Percentiles rank a stretch among this genome's conserved stretches.
Evolutionary conservation across 2,888 invertebrate species (phyloP).

Genomic region (Netelia virgata): DNA sequence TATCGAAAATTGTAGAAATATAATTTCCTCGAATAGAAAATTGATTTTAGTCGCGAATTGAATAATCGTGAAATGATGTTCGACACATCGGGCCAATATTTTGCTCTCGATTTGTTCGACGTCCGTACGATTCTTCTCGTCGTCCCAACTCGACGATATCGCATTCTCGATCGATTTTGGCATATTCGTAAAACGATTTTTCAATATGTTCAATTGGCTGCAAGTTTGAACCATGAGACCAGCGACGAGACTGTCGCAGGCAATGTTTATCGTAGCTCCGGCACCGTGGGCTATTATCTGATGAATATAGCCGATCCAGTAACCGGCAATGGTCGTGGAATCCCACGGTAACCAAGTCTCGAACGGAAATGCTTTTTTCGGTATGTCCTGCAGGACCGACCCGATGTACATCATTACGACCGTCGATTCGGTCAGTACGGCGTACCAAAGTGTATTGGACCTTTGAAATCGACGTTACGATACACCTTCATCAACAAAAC

Average conservation of each 20-base stretch:
- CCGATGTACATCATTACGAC: slow-evolving; percentile 11
- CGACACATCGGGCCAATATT: slow-evolving; percentile 42
- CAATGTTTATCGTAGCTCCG: slow-evolving; percentile 59
- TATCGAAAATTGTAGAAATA: slow-evolving; percentile 67
- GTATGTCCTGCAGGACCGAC: slow-evolving; percentile 42
- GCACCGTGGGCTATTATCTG: slow-evolving; percentile 47
- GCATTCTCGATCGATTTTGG: background rate
- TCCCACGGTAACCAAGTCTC: slow-evolving; percentile 58
- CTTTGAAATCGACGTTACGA: slow-evolving; percentile 17
- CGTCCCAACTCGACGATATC: background rate
- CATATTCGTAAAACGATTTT: background rate
- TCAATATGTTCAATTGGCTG: slow-evolving; percentile 68
- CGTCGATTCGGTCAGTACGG: slow-evolving; percentile 14
- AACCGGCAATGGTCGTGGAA: slow-evolving; percentile 14
- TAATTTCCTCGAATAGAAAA: slow-evolving; percentile 63
- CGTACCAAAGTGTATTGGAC: slow-evolving; percentile 33
- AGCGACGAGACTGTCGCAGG: slow-evolving; percentile 70
- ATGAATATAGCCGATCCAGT: slow-evolving; percentile 62
- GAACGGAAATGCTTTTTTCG: slow-evolving; percentile 56
- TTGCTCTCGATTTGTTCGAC: background rate
- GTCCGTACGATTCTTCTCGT: background rate
- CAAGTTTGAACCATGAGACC: slow-evolving; percentile 70
- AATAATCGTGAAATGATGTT: slow-evolving; percentile 63
- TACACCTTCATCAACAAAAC: background rate
- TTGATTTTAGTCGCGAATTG: slow-evolving; percentile 60